Evolutionary conservation across 2,113 vertebrate genomes (phyloP).

Genomic region (Falco punctatus): DNA sequence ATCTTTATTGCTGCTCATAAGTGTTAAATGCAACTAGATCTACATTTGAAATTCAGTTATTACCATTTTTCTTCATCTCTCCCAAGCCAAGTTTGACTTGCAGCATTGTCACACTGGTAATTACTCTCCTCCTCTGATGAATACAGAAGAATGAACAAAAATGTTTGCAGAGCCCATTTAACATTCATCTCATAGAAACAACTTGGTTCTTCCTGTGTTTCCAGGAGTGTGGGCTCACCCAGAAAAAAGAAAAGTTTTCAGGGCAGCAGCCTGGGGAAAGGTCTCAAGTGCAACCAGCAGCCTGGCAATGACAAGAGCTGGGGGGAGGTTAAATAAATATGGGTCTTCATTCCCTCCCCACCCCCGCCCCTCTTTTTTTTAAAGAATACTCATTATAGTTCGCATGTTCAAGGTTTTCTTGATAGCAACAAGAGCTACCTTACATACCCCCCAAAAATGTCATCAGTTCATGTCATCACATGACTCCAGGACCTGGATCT

Average conservation of each 20-base stretch:
- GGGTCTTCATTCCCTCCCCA: neutral
- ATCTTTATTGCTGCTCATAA: constrained; percentile 65
- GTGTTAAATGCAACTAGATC: constrained; percentile 26
- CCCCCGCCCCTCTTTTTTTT: neutral
- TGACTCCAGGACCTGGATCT: neutral
- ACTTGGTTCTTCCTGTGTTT: neutral
- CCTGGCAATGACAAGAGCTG: accelerated
- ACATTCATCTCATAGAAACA: neutral
- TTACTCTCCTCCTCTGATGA: constrained; percentile 13
- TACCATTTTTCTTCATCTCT: neutral
- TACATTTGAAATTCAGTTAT: constrained; percentile 6
- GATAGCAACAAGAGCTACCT: neutral
- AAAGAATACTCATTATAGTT: neutral
- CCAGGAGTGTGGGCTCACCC: neutral
- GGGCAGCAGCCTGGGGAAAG: neutral
- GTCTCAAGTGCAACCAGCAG: neutral
- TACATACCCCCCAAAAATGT: neutral
- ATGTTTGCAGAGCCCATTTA: neutral
- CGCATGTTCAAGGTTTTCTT: neutral
- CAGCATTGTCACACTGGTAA: neutral
- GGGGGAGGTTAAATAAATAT: neutral
- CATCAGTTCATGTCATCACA: accelerated
- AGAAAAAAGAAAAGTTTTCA: neutral
- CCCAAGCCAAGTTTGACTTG: constrained; percentile 4
- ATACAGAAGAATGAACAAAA: neutral